Percentiles rank a stretch among this genome's conserved stretches.
Evolutionary conservation across 2,797 vertebrate species (phyloP).

Genomic region (Onychomys arenicola): DNA sequence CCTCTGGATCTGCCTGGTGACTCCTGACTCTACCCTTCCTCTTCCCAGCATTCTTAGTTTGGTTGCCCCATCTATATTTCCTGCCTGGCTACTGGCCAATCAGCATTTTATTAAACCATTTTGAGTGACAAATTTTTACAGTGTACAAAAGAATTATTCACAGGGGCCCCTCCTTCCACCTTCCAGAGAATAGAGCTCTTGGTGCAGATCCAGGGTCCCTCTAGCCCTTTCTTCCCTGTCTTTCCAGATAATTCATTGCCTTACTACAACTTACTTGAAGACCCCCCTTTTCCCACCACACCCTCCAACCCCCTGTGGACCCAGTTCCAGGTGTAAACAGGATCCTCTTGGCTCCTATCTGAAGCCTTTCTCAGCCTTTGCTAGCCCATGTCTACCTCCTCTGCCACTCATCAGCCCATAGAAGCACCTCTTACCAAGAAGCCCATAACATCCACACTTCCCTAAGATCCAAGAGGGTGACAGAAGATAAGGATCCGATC

Average conservation of each 20-base stretch:
- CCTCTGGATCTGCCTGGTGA: too few relatives aligned
- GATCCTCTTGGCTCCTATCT: neutral
- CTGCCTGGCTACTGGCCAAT: too few relatives aligned
- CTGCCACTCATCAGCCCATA: neutral
- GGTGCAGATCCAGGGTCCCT: neutral
- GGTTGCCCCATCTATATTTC: too few relatives aligned
- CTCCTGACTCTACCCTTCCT: too few relatives aligned
- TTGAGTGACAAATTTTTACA: too few relatives aligned
- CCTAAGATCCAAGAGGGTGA: neutral
- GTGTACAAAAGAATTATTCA: too few relatives aligned
- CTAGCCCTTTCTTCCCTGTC: too few relatives aligned
- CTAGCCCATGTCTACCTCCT: neutral
- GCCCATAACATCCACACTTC: neutral
- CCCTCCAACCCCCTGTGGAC: neutral
- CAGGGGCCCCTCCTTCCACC: neutral
- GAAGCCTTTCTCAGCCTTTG: neutral
- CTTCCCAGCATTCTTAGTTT: too few relatives aligned
- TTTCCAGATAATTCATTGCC: neutral
- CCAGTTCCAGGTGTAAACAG: too few relatives aligned
- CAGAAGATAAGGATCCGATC: neutral
- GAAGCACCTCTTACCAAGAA: neutral
- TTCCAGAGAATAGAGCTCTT: neutral
- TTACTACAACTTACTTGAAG: too few relatives aligned
- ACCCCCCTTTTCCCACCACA: neutral
- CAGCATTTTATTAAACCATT: too few relatives aligned